phyloP scores from a whole-genome alignment of 1,140 invertebrate species.

The Diorhabda carinulata region DNA sequence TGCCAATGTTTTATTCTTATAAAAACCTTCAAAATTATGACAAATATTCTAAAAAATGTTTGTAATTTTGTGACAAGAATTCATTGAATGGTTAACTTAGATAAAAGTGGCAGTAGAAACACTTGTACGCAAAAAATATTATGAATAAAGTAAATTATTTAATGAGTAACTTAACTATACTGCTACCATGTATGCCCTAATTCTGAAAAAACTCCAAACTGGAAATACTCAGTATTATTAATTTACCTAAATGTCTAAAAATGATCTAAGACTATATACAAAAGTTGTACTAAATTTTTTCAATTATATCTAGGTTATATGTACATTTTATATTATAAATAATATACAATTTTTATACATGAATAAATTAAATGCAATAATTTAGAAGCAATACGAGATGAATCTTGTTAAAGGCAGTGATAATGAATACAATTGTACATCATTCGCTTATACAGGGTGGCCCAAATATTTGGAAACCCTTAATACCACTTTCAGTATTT shows the following conservation, averaged over 20 bases:
- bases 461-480: conserved; percentile 11
- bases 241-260: conserved; percentile 31
- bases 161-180: conserved; percentile 21
- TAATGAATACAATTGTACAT: conserved; percentile 29
- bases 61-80: no score
- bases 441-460: background rate
- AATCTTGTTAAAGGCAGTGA: conserved; percentile 31
- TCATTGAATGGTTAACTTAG: background rate
- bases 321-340: conserved; percentile 26
- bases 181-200: conserved; percentile 18
- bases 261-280: conserved; percentile 30
- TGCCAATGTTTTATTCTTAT: no score
- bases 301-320: conserved; percentile 14
- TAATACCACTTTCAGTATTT: no score
- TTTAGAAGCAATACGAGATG: conserved; percentile 33
- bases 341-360: conserved; percentile 25
- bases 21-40: no score
- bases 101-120: conserved; percentile 22
- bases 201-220: conserved; percentile 23
- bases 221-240: conserved; percentile 30
- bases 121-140: conserved; percentile 18
- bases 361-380: conserved; percentile 34
- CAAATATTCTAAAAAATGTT: no score
- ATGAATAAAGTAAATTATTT: conserved; percentile 13
- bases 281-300: conserved; percentile 30